Evolutionary conservation across 2,113 vertebrate genomes (phyloP).

Genomic region (Paraplagusia blochii): DNA sequence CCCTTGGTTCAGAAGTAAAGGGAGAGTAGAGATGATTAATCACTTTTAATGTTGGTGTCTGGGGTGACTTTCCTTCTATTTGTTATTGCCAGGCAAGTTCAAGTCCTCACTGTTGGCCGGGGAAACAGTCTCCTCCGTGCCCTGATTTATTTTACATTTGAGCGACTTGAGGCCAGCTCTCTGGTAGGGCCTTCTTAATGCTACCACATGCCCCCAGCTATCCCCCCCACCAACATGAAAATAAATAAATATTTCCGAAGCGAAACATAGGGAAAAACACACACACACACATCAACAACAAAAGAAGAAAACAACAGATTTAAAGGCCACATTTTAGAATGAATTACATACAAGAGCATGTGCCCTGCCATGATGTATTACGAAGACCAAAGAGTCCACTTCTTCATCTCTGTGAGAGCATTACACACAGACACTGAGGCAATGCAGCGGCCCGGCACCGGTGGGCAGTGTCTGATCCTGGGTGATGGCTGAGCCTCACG

Average conservation of each 20-base stretch:
- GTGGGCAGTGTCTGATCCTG: slow-evolving; percentile 63
- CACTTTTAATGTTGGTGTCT: slow-evolving; percentile 96
- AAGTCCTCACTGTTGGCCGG: slow-evolving; percentile 82
- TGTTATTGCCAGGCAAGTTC: slow-evolving; percentile 92
- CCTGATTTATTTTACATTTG: slow-evolving; percentile 91
- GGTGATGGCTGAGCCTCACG: slow-evolving; percentile 63
- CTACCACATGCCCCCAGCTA: slow-evolving; percentile 77
- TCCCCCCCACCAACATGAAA: slow-evolving; percentile 68
- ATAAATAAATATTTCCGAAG: slow-evolving; percentile 68
- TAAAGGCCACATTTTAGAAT: slow-evolving; percentile 84
- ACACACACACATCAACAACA: slow-evolving; percentile 5
- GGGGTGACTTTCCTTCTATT: slow-evolving; percentile 95
- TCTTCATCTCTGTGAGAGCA: slow-evolving; percentile 71
- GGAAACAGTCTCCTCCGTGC: slow-evolving; percentile 78
- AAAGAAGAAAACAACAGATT: slow-evolving; percentile 69
- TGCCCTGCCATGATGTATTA: slow-evolving; percentile 78
- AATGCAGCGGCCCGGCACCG: slow-evolving; percentile 37
- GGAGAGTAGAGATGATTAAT: slow-evolving; percentile 91
- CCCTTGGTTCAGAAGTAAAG: slow-evolving; percentile 82
- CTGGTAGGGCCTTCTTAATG: slow-evolving; percentile 80
- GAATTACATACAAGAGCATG: slow-evolving; percentile 78
- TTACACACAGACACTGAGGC: slow-evolving; percentile 15
- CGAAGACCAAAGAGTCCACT: slow-evolving; percentile 61
- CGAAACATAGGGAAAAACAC: slow-evolving; percentile 47
- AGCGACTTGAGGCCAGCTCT: slow-evolving; percentile 83